Evolutionary conservation across 2,797 vertebrate genomes (phyloP).

Genomic region (Cygnus olor): DNA sequence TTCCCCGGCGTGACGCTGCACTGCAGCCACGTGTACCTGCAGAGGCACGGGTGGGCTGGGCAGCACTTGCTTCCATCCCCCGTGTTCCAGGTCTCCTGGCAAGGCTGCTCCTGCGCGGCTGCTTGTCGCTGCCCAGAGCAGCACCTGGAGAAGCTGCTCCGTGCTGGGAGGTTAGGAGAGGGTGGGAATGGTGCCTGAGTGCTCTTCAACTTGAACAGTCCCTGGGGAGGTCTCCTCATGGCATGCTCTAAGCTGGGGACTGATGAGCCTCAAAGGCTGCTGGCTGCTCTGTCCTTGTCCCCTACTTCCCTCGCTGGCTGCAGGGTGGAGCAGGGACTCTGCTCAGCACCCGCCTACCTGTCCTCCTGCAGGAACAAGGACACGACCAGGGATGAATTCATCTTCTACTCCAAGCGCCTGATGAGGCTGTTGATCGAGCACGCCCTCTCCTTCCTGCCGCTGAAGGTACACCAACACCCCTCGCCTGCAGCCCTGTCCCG

Average conservation of each 20-base stretch:
- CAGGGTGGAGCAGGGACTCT: neutral
- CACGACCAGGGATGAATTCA: constrained; percentile 91
- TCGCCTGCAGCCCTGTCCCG: fast-evolving
- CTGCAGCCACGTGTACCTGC: no score
- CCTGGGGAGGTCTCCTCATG: neutral
- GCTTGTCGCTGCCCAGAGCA: neutral
- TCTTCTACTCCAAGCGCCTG: constrained; percentile 94
- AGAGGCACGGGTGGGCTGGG: neutral
- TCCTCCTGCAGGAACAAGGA: constrained; percentile 86
- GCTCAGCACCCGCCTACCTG: fast-evolving
- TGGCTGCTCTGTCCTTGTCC: neutral
- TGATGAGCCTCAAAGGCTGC: neutral
- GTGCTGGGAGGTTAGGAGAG: no score
- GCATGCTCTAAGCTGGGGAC: neutral
- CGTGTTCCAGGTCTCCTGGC: neutral
- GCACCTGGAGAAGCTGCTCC: neutral
- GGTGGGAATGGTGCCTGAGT: neutral
- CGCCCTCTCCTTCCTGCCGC: constrained; percentile 90
- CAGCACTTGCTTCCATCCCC: neutral
- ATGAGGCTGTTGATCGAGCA: constrained; percentile 93
- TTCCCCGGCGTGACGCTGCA: no score
- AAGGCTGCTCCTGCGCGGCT: neutral
- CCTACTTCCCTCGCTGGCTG: fast-evolving
- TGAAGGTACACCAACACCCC: constrained; percentile 79
- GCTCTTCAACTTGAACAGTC: no score